Evolutionary conservation across 2,113 vertebrate species (phyloP), one percentile per base, ranked within the genome.

Genomic region (Myrmecophaga tridactyla): DNA sequence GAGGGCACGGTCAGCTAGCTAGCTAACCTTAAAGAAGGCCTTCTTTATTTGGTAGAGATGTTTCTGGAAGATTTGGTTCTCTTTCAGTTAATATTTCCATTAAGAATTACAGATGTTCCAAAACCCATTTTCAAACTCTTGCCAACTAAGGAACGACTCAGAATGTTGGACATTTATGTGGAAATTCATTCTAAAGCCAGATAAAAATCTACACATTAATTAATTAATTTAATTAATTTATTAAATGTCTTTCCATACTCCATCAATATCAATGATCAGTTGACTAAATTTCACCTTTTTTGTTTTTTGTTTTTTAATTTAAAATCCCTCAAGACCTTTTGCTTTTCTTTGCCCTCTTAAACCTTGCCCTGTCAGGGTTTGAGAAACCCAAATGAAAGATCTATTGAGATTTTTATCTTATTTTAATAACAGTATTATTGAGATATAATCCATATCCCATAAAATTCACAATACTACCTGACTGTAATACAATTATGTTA

Each of bases 221-320:
- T 51, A 27, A 67, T 53, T 95, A 62, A 92, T 94, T 87, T 88
- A 56, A 56, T 56, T 94, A 31, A 39, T 70, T 56, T 94, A 31
- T 34, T 70, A 14, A 31, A 36, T 77, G 15, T 94, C 56, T 87
- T 80, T 70, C 34, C 3, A 13, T 75, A 70, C 9, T 46, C 76
- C 48, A 63, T 36, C 91, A 69, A 86, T 86, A 29, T 90, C 48
- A 82, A 9, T 82, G 60, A 86, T 62, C 77, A 53, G 31, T 94
- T 91, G 76, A 87, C n/a, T 69, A 39, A 58, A 48, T 48, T 86
- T 69, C 75, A 67, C 7, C 83, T 62, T 69, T 82, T 95, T 20
- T n/a, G n/a, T n/a, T n/a, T n/a, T n/a, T n/a, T n/a, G n/a, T n/a
- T 62, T 69, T 82, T 95, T 20, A 20, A 94, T 94, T 94, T 92